Evolutionary conservation across 2,888 invertebrate genomes (phyloP), one percentile per base, ranked within the genome.

Genomic region (Tridacna gigas): DNA sequence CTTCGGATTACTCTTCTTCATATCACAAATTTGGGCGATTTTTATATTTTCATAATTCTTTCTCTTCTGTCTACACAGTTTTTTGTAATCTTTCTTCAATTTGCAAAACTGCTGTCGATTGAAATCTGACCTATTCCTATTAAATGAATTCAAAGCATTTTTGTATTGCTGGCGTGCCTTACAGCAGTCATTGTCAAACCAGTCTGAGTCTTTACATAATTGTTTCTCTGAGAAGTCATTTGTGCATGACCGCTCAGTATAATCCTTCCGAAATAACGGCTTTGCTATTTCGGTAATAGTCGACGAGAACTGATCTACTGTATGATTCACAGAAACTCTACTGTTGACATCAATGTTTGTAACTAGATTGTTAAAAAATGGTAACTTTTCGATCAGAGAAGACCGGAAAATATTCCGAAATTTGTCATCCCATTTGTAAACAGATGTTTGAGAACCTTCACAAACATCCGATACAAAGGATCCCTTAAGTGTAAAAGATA

Each of bases 171-270:
- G 15, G 13, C 66, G 65, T 67, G 67, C 56, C 37, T 69, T 37
- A 26, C 26, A 11, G 28, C 77, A 67, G 25, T 77, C 77, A 12
- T 22, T 77, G 56, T 56, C 56, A 48, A 77, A 77, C 77, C 77
- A 77, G 0, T 47, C 48, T 26, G 66, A 26, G 13, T 18, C 25
- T 66, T 45, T 77, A 13, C 26, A 12, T 37, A n/a, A 45, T n/a
- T 18, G 18, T 69, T 45, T 69, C 12, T 28, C 56, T 56, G 56
- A 56, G 56, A 20, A 56, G 56, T 15, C 56, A 15, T 37, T 37
- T 37, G 37, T 37, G 37, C 37, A 37, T 37, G 37, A 37, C 37
- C 37, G 37, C 37, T 37, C 2, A 37, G 37, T 37, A 37, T 37
- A 37, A 37, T 37, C 37, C 37, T 37, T 37, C 37, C 7, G 15